phyloP scores from a whole-genome alignment of 2,888 invertebrate genomes.

The Smittia sp. region DNA sequence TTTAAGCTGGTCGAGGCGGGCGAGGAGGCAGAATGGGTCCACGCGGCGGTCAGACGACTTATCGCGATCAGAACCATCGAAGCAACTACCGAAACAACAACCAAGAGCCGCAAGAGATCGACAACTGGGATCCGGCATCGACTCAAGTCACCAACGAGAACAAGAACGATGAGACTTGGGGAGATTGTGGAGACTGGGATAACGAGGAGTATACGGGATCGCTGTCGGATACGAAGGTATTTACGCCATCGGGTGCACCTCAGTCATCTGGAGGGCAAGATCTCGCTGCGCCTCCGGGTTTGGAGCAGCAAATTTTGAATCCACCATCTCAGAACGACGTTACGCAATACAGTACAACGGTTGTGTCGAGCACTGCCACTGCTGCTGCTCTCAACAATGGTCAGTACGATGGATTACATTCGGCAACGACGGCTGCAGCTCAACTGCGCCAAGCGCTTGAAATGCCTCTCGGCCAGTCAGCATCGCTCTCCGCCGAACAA shows the following conservation, averaged over 20 bases:
- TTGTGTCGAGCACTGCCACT: constrained; percentile 48
- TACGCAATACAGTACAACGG: constrained; percentile 47
- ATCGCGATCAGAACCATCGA: constrained; percentile 44
- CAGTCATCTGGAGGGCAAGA: constrained; percentile 45
- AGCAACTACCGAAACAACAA: constrained; percentile 47
- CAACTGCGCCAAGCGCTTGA: constrained; percentile 45
- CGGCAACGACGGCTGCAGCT: constrained; percentile 52
- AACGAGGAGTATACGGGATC: constrained; percentile 94
- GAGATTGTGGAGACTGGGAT: constrained; percentile 86
- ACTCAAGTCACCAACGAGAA: constrained; percentile 49
- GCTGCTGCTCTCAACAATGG: constrained; percentile 45
- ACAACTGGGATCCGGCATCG: constrained; percentile 57
- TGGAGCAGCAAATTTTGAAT: constrained; percentile 52
- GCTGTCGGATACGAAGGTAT: constrained; percentile 90
- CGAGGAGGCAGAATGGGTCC: constrained; percentile 54
- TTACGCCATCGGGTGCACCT: constrained; percentile 64
- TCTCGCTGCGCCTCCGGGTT: constrained; percentile 54
- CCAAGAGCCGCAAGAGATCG: constrained; percentile 54
- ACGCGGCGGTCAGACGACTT: constrained; percentile 44
- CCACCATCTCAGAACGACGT: constrained; percentile 47
- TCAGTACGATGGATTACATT: constrained; percentile 50
- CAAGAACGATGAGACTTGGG: constrained; percentile 55
- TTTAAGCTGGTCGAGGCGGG: constrained; percentile 50
- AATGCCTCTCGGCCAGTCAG: constrained; percentile 50
- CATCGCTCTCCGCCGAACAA: constrained; percentile 61